phyloP scores from a whole-genome alignment of 2,797 vertebrate species.

The Pseudochirops cupreus region DNA sequence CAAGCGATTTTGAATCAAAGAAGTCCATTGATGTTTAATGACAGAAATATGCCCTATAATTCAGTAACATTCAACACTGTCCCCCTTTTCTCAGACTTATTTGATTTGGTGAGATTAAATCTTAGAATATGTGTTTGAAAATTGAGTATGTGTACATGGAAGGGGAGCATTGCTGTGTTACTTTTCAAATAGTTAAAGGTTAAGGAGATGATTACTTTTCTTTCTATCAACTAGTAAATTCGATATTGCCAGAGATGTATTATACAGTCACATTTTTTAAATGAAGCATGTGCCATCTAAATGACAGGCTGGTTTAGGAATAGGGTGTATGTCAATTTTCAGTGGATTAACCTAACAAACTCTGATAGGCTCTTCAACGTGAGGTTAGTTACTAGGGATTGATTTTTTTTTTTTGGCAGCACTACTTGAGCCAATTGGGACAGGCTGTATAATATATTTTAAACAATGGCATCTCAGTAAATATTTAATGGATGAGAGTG shows the following conservation, averaged over 20 bases:
- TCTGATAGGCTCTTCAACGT: not conserved
- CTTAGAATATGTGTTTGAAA: not conserved
- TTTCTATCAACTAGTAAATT: not conserved
- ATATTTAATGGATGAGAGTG: not conserved
- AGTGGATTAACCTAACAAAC: not conserved
- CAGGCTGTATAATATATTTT: not conserved
- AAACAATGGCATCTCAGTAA: not conserved
- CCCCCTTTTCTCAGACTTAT: not conserved
- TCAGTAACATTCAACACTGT: not conserved
- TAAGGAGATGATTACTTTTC: not conserved
- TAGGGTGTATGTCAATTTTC: not conserved
- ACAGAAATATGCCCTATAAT: not conserved
- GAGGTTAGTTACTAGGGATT: not conserved
- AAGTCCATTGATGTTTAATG: not conserved
- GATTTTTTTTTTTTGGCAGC: not conserved
- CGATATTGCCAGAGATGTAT: not conserved
- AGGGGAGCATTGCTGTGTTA: not conserved
- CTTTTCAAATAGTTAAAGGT: not conserved
- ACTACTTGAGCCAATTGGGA: not conserved
- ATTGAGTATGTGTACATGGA: not conserved
- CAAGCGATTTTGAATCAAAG: not conserved
- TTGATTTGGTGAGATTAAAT: not conserved
- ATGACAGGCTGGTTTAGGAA: not conserved
- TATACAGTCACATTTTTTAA: not conserved
- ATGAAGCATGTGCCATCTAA: not conserved